These are phyloP conservation scores for Saturnia japonica DNA, from an alignment of 2,888 invertebrate genomes.

Conservation along the genomic window DNA sequence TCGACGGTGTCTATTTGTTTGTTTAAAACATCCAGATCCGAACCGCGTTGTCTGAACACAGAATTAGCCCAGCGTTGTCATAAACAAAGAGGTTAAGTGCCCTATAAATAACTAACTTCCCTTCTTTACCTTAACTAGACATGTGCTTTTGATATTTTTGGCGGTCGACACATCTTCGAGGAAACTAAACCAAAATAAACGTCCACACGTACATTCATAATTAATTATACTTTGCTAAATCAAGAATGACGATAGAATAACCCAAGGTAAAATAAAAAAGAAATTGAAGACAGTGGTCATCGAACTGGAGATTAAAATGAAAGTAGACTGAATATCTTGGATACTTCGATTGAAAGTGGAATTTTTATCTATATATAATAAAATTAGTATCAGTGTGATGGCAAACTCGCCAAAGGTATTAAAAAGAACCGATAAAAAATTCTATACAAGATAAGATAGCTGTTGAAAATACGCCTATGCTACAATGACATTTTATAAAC, in stretches of 20 bases:
- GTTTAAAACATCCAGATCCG: constrained; percentile 39
- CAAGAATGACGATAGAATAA: not conserved
- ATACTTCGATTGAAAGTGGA: no score
- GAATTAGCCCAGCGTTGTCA: constrained; percentile 54
- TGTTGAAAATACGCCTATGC: no score
- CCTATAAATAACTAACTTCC: constrained; percentile 57
- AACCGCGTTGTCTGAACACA: constrained; percentile 45
- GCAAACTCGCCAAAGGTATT: not conserved
- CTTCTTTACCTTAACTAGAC: constrained; percentile 46
- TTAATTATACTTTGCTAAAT: not conserved
- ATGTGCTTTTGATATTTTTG: constrained; percentile 44
- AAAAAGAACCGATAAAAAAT: no score
- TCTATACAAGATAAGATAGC: no score
- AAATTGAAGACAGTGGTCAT: not conserved
- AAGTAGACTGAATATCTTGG: not conserved
- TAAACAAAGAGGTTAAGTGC: constrained; percentile 69
- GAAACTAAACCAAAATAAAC: constrained; percentile 12
- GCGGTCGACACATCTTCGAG: constrained; percentile 23
- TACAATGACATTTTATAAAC: no score
- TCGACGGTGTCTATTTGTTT: constrained; percentile 31
- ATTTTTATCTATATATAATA: no score
- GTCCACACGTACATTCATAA: not conserved
- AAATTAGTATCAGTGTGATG: not conserved
- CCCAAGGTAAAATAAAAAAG: not conserved
- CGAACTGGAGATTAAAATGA: not conserved